A percentile compares a stretch with the other conserved stretches of the same genome.
phyloP scores from a whole-genome alignment of 1,140 invertebrate genomes.

The Andrena cerasifolii region DNA sequence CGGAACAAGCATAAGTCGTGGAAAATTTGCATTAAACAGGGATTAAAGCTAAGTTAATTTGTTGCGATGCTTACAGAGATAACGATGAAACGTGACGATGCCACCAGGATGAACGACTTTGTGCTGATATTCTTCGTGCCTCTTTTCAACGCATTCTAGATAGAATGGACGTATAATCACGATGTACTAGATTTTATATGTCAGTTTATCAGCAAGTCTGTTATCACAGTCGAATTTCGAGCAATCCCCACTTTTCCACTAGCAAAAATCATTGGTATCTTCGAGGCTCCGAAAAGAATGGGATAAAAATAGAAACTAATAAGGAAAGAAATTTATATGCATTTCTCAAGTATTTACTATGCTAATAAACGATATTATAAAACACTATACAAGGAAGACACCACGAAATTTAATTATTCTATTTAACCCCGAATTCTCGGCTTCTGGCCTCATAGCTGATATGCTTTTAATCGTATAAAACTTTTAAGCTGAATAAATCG shows the following conservation, averaged over 20 bases:
- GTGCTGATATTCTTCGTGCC: conserved; percentile 21
- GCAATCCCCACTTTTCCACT: conserved; percentile 24
- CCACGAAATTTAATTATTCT: too few species aligned
- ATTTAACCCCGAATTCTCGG: too few species aligned
- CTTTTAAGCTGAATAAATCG: too few species aligned
- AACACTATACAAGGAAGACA: too few species aligned
- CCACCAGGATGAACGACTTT: conserved; percentile 47
- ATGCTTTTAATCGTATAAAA: too few species aligned
- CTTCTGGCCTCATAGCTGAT: too few species aligned
- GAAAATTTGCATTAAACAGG: conserved; percentile 20
- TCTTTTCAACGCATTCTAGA: conserved; percentile 53
- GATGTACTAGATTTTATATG: conserved; percentile 69
- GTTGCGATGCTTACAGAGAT: conserved; percentile 62
- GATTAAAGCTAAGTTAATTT: not conserved
- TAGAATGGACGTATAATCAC: conserved; percentile 53
- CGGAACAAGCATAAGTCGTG: not conserved
- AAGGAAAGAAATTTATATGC: too few species aligned
- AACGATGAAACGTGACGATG: conserved; percentile 56
- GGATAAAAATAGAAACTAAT: not conserved
- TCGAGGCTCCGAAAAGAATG: not conserved
- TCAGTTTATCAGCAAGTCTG: conserved; percentile 69
- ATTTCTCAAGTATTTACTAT: too few species aligned
- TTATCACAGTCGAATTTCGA: conserved; percentile 61
- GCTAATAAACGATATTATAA: too few species aligned
- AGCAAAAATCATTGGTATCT: conserved; percentile 7